A percentile compares a stretch with the other conserved stretches of the same genome.
phyloP scores from a whole-genome alignment of 1,140 invertebrate genomes.

The Trissolcus basalis region DNA sequence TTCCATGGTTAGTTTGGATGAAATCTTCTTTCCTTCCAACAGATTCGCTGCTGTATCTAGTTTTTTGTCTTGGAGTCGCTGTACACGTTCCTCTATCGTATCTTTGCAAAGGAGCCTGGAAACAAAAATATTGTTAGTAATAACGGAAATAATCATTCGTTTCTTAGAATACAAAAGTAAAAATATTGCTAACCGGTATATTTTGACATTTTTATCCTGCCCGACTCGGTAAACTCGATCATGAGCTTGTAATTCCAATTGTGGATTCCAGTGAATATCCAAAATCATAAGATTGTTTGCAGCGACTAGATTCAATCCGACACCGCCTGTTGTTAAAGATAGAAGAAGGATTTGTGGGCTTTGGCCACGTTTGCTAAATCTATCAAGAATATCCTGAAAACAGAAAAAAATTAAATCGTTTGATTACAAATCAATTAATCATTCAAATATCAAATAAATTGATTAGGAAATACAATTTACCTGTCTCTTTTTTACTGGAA shows the following conservation, averaged over 20 bases:
- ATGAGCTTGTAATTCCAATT: slow-evolving; percentile 92
- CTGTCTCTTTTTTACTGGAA: slow-evolving; percentile 79
- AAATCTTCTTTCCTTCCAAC: slow-evolving; percentile 79
- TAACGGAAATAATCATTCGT: too few species aligned
- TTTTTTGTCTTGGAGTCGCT: slow-evolving; percentile 88
- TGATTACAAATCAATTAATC: not conserved
- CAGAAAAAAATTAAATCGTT: slow-evolving; percentile 5
- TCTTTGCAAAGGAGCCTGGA: slow-evolving; percentile 86
- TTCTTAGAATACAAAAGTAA: too few species aligned
- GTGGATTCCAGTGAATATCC: slow-evolving; percentile 97
- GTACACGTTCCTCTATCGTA: slow-evolving; percentile 91
- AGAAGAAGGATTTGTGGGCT: slow-evolving; percentile 82
- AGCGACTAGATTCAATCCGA: slow-evolving; percentile 91
- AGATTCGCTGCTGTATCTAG: slow-evolving; percentile 85
- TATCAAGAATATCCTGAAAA: slow-evolving; percentile 78
- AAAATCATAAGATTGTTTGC: slow-evolving; percentile 92
- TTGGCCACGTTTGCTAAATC: slow-evolving; percentile 81
- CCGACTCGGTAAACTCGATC: slow-evolving; percentile 94
- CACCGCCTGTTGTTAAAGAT: slow-evolving; percentile 91
- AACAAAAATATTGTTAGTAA: slow-evolving; percentile 25
- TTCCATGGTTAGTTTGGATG: slow-evolving; percentile 83
- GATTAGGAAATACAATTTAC: slow-evolving; percentile 62
- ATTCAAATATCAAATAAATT: slow-evolving; percentile 9
- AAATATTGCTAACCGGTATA: slow-evolving; percentile 83
- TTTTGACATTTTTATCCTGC: slow-evolving; percentile 86